Evolutionary conservation across 2,113 vertebrate genomes (phyloP).

Genomic region (Prochilodus magdalenae): DNA sequence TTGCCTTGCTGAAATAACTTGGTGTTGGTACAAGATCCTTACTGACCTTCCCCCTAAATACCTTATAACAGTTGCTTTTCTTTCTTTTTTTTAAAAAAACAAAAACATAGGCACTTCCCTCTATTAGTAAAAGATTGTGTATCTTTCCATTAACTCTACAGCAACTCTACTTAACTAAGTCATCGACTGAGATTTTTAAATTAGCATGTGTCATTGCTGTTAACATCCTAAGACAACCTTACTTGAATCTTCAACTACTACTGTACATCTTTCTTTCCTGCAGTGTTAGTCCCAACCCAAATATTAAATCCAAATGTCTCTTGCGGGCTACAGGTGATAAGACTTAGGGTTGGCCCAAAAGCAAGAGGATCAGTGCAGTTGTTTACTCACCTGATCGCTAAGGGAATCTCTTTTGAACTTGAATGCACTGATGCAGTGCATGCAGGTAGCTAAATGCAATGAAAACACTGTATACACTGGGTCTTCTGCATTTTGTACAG

Average conservation of each 20-base stretch:
- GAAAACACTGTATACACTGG: neutral
- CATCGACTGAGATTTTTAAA: neutral
- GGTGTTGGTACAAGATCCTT: constrained; percentile 43
- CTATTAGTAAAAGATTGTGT: neutral
- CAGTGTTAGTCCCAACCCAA: too few species aligned
- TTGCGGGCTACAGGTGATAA: too few species aligned
- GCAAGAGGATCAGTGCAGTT: too few species aligned
- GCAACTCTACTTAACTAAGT: neutral
- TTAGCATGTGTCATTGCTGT: neutral
- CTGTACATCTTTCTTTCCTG: too few species aligned
- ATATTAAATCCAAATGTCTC: too few species aligned
- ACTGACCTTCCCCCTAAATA: neutral
- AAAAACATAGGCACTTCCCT: too few species aligned
- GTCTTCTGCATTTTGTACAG: neutral
- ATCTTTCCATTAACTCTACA: neutral
- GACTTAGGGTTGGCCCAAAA: too few species aligned
- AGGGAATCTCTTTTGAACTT: too few species aligned
- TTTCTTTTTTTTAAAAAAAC: too few species aligned
- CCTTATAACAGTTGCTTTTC: neutral
- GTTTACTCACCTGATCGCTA: too few species aligned
- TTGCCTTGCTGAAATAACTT: constrained; percentile 52
- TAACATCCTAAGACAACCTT: neutral
- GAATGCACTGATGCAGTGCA: too few species aligned
- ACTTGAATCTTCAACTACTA: neutral
- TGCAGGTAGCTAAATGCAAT: neutral